Evolutionary conservation across 2,113 vertebrate genomes (phyloP).

Genomic region (Edolisoma coerulescens): DNA sequence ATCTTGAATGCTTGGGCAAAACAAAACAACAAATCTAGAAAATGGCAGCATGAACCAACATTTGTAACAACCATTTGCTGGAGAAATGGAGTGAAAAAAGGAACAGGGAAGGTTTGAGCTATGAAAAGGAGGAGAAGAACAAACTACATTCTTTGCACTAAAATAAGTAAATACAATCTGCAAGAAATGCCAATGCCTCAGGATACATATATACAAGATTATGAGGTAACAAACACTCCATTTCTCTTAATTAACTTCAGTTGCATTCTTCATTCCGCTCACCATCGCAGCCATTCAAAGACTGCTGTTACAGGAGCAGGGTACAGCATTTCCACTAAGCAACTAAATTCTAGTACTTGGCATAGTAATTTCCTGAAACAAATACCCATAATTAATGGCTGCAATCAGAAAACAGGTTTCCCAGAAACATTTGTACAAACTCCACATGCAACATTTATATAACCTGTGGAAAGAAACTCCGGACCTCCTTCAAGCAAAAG

Average conservation of each 20-base stretch:
- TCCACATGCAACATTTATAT: neutral
- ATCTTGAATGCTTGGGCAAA: neutral
- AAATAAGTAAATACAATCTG: neutral
- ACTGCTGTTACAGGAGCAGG: neutral
- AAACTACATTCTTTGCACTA: neutral
- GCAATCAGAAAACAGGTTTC: neutral
- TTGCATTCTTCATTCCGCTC: neutral
- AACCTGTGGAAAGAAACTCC: neutral
- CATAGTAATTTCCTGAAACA: neutral
- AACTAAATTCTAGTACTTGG: neutral
- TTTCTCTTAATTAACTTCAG: neutral
- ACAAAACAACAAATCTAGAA: neutral
- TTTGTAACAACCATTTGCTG: neutral
- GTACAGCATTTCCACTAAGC: neutral
- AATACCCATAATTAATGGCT: neutral
- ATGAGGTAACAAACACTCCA: neutral
- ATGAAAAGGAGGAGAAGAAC: neutral
- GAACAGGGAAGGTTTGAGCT: neutral
- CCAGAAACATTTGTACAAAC: neutral
- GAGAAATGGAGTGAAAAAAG: neutral
- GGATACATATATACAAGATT: neutral
- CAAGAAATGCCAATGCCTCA: neutral
- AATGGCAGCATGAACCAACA: neutral
- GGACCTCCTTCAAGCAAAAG: neutral
- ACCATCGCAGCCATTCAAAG: neutral